Conservation (phyloP, 2,888 invertebrate species). For the Tipula confusa region DNA sequence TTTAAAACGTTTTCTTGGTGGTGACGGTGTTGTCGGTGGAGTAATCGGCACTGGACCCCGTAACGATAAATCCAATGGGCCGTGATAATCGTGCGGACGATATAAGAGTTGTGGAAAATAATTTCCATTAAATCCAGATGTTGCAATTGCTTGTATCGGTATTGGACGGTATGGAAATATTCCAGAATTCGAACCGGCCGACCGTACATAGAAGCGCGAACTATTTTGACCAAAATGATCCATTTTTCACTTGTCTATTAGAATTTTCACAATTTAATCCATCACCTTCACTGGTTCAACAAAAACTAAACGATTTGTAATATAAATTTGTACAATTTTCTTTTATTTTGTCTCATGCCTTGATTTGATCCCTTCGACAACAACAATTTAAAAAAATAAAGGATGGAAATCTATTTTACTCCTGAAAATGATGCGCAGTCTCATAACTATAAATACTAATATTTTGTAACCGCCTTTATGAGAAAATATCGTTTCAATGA, state of each 20-base stretch:
- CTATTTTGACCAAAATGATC: background rate
- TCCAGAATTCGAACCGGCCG: background rate
- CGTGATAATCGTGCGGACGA: constrained; percentile 12
- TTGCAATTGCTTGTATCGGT: background rate
- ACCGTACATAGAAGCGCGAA: background rate
- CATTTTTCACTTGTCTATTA: constrained; percentile 14
- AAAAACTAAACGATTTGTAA: background rate
- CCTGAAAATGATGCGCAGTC: background rate
- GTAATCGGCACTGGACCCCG: constrained; percentile 47
- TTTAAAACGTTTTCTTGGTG: constrained; percentile 46
- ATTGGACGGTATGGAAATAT: constrained; percentile 29
- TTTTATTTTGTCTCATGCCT: background rate
- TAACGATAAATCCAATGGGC: constrained; percentile 47
- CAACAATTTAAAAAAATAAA: background rate
- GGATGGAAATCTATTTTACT: background rate
- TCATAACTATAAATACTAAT: background rate
- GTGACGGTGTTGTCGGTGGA: constrained; percentile 50
- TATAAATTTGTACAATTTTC: background rate
- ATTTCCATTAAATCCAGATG: background rate
- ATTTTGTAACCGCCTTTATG: background rate
- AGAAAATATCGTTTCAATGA: background rate
- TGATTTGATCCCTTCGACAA: background rate
- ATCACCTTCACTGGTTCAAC: background rate
- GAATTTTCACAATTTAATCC: background rate
- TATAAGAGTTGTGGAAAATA: background rate